Evolutionary conservation across 2,888 invertebrate genomes (phyloP).

Genomic region (Thysanoteuthis rhombus): DNA sequence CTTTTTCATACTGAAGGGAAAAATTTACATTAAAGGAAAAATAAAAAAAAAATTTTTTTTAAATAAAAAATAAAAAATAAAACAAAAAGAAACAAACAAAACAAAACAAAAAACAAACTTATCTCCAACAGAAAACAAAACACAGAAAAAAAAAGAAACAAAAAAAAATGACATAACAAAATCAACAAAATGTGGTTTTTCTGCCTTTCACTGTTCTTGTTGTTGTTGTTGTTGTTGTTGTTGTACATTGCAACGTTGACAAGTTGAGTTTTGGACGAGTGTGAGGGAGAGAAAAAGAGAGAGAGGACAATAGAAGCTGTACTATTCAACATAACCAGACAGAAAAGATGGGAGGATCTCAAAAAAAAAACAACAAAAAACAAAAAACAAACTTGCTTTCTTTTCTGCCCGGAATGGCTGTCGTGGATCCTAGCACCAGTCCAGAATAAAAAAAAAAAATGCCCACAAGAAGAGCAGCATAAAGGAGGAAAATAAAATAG

Average conservation of each 20-base stretch:
- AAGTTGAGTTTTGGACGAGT: background rate
- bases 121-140: too few species aligned
- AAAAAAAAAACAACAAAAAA: too few species aligned
- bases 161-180: background rate
- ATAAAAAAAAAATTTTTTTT: background rate
- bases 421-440: background rate
- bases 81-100: too few species aligned
- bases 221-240: too few species aligned
- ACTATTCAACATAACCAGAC: background rate
- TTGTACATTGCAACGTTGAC: background rate
- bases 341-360: background rate
- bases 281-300: background rate
- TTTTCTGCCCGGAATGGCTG: background rate
- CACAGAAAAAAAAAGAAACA: background rate
- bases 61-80: too few species aligned
- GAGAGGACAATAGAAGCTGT: background rate
- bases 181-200: background rate
- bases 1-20: background rate
- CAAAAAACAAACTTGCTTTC: too few species aligned
- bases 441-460: background rate
- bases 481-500: background rate
- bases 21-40: background rate
- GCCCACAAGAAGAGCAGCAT: background rate
- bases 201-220: background rate
- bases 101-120: too few species aligned